phyloP scores from a whole-genome alignment of 2,888 invertebrate genomes.

The Stenodera caucasica region DNA sequence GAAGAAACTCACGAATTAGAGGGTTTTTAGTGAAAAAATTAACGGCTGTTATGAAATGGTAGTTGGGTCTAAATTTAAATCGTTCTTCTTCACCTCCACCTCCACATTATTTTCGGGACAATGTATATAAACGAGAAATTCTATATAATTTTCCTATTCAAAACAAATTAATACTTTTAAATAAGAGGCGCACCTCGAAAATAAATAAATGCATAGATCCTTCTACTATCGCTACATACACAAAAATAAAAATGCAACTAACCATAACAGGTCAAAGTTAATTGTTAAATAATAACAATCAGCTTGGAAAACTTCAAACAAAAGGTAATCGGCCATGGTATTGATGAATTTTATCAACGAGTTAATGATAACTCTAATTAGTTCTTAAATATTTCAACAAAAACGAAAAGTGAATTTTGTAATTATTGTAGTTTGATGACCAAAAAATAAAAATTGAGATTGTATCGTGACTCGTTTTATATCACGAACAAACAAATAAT shows the following conservation, averaged over 20 bases:
- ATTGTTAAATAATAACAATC: neutral
- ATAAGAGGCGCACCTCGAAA: neutral
- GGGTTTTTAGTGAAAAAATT: neutral
- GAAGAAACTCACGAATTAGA: neutral
- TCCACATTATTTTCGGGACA: conserved; percentile 1
- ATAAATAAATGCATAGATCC: too few species aligned
- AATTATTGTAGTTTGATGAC: neutral
- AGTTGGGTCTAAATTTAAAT: neutral
- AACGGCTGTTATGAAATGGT: neutral
- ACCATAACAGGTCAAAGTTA: conserved; percentile 1
- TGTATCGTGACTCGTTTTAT: neutral
- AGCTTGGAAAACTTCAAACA: neutral
- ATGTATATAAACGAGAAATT: neutral
- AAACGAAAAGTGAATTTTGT: neutral
- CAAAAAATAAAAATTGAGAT: neutral
- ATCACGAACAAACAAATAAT: neutral
- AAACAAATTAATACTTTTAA: neutral
- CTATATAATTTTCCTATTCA: neutral
- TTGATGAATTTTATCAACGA: neutral
- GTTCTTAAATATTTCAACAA: neutral
- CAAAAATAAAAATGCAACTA: neutral
- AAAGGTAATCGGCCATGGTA: conserved; percentile 1
- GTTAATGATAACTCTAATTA: neutral
- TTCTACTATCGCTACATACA: too few species aligned
- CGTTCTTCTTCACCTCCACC: conserved; percentile 1